phyloP scores from a whole-genome alignment of 2,888 invertebrate species.

The Drosophila rellima region DNA sequence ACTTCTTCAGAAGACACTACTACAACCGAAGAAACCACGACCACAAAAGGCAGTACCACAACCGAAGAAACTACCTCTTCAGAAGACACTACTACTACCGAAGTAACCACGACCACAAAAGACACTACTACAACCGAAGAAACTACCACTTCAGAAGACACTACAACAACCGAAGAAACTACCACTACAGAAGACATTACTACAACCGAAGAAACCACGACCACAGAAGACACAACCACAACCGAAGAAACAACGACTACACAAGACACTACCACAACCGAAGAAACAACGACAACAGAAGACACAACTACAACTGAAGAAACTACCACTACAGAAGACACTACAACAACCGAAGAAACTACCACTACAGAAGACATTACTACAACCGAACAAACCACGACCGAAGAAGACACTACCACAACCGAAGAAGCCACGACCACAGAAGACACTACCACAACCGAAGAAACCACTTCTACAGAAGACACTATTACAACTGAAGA shows the following conservation, averaged over 20 bases:
- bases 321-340: neutral
- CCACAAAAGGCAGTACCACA: neutral
- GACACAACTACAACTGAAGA: constrained; percentile 2
- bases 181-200: neutral
- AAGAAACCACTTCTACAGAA: neutral
- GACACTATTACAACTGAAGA: neutral
- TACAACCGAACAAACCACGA: neutral
- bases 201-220: neutral
- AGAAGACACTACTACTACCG: neutral
- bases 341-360: neutral
- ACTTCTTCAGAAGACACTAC: neutral
- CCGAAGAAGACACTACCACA: neutral
- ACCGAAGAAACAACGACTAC: neutral
- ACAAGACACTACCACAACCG: neutral
- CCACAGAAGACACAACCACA: constrained; percentile 1
- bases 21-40: neutral
- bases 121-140: neutral
- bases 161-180: neutral
- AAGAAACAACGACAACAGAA: neutral
- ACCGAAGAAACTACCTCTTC: neutral
- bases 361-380: neutral
- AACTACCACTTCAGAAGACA: neutral
- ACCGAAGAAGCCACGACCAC: neutral
- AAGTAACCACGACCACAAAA: neutral
- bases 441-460: neutral